These are phyloP conservation scores for Poeciliopsis turneri DNA, from an alignment of 2,797 vertebrate genomes.

Conservation along the genomic window DNA sequence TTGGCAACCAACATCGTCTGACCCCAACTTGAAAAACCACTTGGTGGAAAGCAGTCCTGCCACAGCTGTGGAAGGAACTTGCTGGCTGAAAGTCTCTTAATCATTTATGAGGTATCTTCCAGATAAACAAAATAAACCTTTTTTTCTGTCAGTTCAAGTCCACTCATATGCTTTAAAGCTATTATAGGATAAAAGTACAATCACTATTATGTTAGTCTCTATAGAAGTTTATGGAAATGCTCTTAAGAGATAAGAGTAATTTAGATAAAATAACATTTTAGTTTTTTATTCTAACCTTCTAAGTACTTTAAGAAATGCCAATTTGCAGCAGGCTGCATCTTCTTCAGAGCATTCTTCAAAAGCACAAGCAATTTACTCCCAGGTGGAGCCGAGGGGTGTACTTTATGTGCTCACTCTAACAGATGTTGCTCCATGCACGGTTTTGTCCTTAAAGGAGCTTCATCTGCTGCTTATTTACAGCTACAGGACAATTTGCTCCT, in stretches of 20 bases:
- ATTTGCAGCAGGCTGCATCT: not conserved
- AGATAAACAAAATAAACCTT: not conserved
- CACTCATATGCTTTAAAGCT: not conserved
- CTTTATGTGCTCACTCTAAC: not conserved
- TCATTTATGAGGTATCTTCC: not conserved
- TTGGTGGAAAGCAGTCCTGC: conserved; percentile 22
- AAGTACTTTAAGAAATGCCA: not conserved
- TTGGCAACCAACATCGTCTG: conserved; percentile 12
- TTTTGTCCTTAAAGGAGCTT: not conserved
- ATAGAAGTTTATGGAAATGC: not conserved
- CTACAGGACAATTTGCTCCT: not conserved
- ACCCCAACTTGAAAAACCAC: not conserved
- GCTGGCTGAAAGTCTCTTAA: not conserved
- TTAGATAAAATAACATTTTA: not conserved
- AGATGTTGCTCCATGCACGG: not conserved
- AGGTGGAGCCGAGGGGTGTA: not conserved
- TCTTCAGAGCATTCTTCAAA: not conserved
- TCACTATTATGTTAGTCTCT: not conserved
- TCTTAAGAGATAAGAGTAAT: not conserved
- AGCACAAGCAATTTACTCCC: not conserved
- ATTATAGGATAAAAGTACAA: not conserved
- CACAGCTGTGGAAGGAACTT: conserved; percentile 23
- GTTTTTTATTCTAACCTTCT: not conserved
- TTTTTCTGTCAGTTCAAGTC: not conserved
- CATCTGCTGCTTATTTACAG: not conserved